Evolutionary conservation across 2,888 invertebrate genomes (phyloP).

Genomic region (Yponomeuta plumbellus): DNA sequence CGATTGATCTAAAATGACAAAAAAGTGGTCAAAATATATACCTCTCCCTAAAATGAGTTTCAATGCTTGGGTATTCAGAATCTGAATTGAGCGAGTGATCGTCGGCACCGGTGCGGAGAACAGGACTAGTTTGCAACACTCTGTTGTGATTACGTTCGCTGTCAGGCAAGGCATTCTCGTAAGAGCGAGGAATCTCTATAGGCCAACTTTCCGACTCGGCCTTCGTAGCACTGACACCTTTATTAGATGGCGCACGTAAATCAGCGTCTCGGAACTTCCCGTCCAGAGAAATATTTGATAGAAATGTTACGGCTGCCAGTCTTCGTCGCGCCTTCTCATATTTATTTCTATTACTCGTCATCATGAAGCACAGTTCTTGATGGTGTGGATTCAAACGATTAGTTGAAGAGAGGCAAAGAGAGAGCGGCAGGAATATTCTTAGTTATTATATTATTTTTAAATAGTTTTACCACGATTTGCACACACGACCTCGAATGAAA

Average conservation of each 20-base stretch:
- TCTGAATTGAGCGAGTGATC: conserved; percentile 83
- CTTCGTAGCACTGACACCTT: conserved; percentile 29
- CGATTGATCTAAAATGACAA: no score
- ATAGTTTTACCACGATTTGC: no score
- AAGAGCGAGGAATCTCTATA: conserved; percentile 34
- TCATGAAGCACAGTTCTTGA: conserved; percentile 23
- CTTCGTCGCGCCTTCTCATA: conserved; percentile 86
- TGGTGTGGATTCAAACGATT: conserved; percentile 2
- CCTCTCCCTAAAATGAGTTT: conserved; percentile 77
- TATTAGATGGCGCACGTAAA: conserved; percentile 42
- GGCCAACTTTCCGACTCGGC: conserved; percentile 30
- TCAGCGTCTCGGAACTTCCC: conserved; percentile 88
- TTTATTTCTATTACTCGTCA: conserved; percentile 60
- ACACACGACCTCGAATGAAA: no score
- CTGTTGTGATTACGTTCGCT: conserved; percentile 53
- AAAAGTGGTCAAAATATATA: conserved; percentile 34
- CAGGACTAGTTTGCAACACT: conserved; percentile 53
- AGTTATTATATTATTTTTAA: no score
- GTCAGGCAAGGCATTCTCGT: conserved; percentile 34
- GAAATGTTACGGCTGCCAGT: conserved; percentile 94
- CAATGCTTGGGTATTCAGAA: conserved; percentile 78
- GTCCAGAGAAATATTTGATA: conserved; percentile 96
- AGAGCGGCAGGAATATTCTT: no score
- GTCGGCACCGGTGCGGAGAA: conserved; percentile 51
- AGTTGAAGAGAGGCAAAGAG: not conserved